phyloP scores from a whole-genome alignment of 2,888 invertebrate species.

The Liodrosophila aerea region DNA sequence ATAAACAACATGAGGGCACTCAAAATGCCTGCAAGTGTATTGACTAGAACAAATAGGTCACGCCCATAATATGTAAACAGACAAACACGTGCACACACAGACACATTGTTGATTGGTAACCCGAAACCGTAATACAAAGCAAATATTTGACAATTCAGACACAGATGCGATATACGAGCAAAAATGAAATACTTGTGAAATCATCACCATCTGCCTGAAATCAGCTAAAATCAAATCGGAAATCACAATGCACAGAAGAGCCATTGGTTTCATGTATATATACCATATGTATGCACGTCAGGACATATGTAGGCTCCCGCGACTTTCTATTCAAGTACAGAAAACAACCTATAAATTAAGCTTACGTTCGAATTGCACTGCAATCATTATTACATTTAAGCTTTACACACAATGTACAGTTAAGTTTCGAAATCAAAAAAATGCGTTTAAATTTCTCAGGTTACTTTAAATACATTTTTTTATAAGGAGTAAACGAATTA shows the following conservation, averaged over 20 bases:
- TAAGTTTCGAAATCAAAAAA: too few relatives aligned
- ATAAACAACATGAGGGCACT: slow-evolving; percentile 26
- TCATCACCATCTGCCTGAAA: slow-evolving; percentile 18
- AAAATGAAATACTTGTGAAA: slow-evolving; percentile 4
- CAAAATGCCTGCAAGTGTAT: slow-evolving; percentile 6
- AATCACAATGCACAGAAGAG: slow-evolving; percentile 40
- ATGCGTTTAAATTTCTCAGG: too few relatives aligned
- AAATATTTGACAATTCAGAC: slow-evolving; percentile 60
- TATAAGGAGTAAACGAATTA: too few relatives aligned
- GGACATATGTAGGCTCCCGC: too few relatives aligned
- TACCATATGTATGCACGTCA: too few relatives aligned
- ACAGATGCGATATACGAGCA: slow-evolving; percentile 29
- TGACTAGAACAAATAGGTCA: slow-evolving; percentile 38
- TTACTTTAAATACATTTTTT: too few relatives aligned
- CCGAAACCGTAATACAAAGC: slow-evolving; percentile 48
- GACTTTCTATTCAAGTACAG: too few relatives aligned
- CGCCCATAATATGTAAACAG: slow-evolving; percentile 23
- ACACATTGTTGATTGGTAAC: slow-evolving; percentile 48
- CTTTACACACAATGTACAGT: too few relatives aligned
- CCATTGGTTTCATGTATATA: slow-evolving; percentile 16
- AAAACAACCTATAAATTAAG: too few relatives aligned
- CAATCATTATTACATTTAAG: too few relatives aligned
- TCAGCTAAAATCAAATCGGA: slow-evolving; percentile 49
- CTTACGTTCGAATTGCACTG: too few relatives aligned
- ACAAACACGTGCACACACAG: background rate